A percentile compares a stretch with the other conserved stretches of the same genome.
Evolutionary conservation across 2,113 vertebrate species (phyloP).

Genomic region (Strix aluco): DNA sequence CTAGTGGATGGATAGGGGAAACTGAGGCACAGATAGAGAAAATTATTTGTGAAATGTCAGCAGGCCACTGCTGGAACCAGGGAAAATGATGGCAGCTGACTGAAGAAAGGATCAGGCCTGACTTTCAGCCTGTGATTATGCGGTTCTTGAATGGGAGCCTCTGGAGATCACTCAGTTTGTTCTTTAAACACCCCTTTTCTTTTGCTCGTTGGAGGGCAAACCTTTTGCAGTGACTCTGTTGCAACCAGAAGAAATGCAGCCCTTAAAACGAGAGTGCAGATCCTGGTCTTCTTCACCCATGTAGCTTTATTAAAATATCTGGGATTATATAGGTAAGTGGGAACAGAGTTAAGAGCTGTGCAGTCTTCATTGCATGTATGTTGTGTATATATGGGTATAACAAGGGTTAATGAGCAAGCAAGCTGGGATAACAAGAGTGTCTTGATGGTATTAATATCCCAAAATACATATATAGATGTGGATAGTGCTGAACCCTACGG

Average conservation of each 20-base stretch:
- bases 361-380: background rate
- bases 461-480: background rate
- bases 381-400: background rate
- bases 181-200: background rate
- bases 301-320: background rate
- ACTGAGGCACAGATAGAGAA: background rate
- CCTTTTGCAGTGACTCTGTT: background rate
- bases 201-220: background rate
- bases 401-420: background rate
- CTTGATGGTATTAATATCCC: background rate
- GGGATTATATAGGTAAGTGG: background rate
- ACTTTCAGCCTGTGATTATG: background rate
- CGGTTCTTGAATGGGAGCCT: background rate
- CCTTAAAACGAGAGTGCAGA: background rate
- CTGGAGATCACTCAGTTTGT: background rate
- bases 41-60: background rate
- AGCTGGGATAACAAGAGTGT: background rate
- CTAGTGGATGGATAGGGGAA: background rate
- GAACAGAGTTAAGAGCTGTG: background rate
- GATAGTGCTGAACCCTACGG: background rate
- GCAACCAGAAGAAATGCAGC: background rate
- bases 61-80: background rate
- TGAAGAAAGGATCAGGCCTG: background rate
- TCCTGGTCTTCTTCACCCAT: background rate
- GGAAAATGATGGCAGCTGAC: background rate